Conservation (phyloP, 2,113 vertebrate genomes). For the Neotoma lepida region DNA sequence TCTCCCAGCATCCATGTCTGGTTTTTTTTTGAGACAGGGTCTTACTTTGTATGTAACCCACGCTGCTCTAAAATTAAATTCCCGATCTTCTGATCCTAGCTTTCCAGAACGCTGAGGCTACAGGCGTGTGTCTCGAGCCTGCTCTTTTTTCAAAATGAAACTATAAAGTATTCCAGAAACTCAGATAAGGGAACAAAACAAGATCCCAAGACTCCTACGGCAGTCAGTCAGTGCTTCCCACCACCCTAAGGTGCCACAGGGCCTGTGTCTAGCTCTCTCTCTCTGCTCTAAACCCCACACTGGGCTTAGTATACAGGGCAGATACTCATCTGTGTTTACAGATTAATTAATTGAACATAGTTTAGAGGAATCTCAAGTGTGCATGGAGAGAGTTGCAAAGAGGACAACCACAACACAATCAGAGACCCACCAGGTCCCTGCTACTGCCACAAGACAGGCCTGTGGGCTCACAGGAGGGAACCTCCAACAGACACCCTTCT, state of each 20-base stretch:
- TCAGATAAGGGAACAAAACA: constrained; percentile 11
- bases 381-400: neutral
- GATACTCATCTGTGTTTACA: constrained; percentile 3
- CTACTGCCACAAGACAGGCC: neutral
- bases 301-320: neutral
- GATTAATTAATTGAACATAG: constrained; percentile 26
- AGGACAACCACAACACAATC: neutral
- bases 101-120: neutral
- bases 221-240: neutral
- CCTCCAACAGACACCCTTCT: neutral
- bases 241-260: neutral
- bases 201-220: neutral
- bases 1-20: neutral
- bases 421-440: neutral
- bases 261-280: neutral
- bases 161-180: constrained; percentile 32
- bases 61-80: too few species aligned
- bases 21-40: neutral
- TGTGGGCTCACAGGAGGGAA: neutral
- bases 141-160: neutral
- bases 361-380: constrained; percentile 22
- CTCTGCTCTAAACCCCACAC: neutral
- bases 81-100: neutral
- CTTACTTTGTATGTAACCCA: neutral
- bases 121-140: neutral